Conservation (phyloP, 2,888 invertebrate species). For the Boloria euphrosyne region DNA sequence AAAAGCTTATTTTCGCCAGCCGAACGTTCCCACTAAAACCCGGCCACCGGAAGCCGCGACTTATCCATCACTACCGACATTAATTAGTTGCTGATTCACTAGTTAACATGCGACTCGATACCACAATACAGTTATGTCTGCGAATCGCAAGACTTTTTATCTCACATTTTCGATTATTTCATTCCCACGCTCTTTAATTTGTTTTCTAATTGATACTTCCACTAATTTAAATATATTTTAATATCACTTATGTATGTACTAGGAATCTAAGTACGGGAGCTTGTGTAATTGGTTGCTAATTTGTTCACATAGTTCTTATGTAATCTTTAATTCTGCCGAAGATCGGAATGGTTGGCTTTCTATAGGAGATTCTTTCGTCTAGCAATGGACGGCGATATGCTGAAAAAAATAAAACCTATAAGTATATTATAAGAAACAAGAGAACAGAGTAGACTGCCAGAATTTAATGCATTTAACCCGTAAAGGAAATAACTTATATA, state of each 20-base stretch:
- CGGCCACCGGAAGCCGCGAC: constrained; percentile 33
- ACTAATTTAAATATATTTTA: constrained; percentile 7
- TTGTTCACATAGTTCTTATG: not conserved
- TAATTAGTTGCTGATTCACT: constrained; percentile 24
- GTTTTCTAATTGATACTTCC: constrained; percentile 17
- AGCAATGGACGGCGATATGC: no score
- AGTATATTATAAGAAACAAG: no score
- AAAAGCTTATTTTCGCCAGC: constrained; percentile 1
- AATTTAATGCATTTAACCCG: no score
- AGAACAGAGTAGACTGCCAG: no score
- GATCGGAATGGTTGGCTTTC: no score
- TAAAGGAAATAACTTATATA: no score
- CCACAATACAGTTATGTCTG: constrained; percentile 26
- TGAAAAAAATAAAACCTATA: no score
- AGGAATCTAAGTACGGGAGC: not conserved
- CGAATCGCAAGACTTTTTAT: constrained; percentile 9
- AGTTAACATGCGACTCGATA: constrained; percentile 16
- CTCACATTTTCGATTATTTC: constrained; percentile 11
- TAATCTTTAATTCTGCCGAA: not conserved
- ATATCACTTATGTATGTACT: constrained; percentile 1
- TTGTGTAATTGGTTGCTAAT: constrained; percentile 1
- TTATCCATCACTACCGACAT: constrained; percentile 28
- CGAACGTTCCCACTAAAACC: constrained; percentile 30
- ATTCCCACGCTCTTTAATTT: constrained; percentile 25
- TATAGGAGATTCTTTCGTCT: no score